These are phyloP conservation scores for Istiophorus platypterus DNA, from an alignment of 2,113 vertebrate species.

Conservation along the genomic window DNA sequence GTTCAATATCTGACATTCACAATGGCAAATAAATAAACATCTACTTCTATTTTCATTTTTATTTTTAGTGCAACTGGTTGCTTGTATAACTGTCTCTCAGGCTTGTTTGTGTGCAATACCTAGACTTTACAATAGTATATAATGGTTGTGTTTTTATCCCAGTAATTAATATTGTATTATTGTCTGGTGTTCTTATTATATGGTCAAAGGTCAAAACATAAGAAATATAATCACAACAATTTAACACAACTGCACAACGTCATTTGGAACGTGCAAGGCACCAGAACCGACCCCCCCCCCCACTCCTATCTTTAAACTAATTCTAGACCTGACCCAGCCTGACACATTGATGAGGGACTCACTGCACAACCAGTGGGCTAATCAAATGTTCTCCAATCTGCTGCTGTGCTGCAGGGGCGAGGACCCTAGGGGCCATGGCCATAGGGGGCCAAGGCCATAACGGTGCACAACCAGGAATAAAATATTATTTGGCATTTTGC, in stretches of 20 bases:
- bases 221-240: no score
- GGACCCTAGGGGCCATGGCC: no score
- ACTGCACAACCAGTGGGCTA: not conserved
- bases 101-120: not conserved
- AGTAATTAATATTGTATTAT: not conserved
- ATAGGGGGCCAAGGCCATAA: no score
- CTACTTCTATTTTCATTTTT: not conserved
- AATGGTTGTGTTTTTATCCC: not conserved
- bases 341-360: no score
- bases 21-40: not conserved
- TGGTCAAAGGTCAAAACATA: no score
- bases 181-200: not conserved
- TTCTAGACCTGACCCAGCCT: no score
- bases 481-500: no score
- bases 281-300: not conserved
- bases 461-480: no score
- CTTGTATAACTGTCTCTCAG: not conserved
- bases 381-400: not conserved
- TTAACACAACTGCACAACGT: no score
- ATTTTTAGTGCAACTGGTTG: no score
- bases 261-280: not conserved
- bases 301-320: not conserved
- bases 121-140: not conserved
- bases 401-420: no score
- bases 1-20: not conserved